phyloP scores from a whole-genome alignment of 2,113 vertebrate genomes.

The Gnathonemus longibarbis region DNA sequence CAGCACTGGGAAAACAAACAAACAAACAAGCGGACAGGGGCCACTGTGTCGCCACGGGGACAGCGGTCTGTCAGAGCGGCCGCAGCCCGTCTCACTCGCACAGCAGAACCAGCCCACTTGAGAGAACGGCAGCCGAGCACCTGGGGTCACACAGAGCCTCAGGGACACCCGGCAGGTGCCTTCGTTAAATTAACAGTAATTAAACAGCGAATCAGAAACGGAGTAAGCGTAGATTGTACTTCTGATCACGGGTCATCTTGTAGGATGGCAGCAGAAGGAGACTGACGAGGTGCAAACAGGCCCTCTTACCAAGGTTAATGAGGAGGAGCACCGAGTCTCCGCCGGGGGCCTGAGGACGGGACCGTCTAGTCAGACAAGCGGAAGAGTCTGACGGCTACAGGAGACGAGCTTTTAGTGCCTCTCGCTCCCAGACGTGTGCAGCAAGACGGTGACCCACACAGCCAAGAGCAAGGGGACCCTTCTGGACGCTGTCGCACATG shows the following conservation, averaged over 20 bases:
- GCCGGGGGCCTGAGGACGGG: not conserved
- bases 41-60: too few relatives aligned
- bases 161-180: not conserved
- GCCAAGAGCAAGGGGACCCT: not conserved
- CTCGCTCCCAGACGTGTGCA: not conserved
- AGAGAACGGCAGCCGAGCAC: not conserved
- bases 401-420: not conserved
- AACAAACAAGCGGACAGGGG: not conserved
- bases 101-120: not conserved
- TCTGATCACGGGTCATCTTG: not conserved
- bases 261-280: not conserved
- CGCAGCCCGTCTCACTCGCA: not conserved
- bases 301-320: not conserved
- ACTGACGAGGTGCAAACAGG: not conserved
- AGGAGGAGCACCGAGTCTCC: not conserved
- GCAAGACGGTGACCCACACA: not conserved
- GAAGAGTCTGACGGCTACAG: not conserved
- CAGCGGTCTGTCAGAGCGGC: not conserved
- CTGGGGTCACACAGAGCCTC: not conserved
- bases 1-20: not conserved
- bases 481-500: not conserved
- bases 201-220: not conserved
- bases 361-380: not conserved
- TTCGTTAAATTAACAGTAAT: not conserved
- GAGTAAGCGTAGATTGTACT: not conserved